Conservation (phyloP, 2,113 vertebrate species). For the Megaceryle torquata region DNA sequence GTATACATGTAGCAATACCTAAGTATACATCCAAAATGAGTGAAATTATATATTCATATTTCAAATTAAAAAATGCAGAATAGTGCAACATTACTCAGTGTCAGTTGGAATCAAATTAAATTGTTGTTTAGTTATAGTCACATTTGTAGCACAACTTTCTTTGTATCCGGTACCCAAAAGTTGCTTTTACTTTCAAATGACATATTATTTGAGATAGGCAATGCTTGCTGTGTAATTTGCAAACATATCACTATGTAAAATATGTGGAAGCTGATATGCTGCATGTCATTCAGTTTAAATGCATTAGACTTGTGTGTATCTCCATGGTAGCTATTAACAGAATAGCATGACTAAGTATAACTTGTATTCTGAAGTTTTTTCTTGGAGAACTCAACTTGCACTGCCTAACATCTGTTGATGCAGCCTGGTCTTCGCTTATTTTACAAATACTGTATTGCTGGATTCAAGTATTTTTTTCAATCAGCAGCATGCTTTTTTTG, state of each 20-base stretch:
- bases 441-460: not conserved
- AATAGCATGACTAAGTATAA: not conserved
- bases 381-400: not conserved
- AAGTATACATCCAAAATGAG: not conserved
- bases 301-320: not conserved
- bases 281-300: not conserved
- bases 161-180: not conserved
- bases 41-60: conserved; percentile 34
- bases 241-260: not conserved
- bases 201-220: not conserved
- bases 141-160: not conserved
- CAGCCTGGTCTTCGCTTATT: not conserved
- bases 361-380: not conserved
- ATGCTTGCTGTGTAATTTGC: not conserved
- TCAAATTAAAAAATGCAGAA: not conserved
- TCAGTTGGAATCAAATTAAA: not conserved
- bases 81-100: not conserved
- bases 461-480: not conserved
- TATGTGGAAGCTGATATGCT: not conserved
- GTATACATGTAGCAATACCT: too few species aligned
- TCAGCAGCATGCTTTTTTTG: not conserved
- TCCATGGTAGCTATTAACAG: not conserved
- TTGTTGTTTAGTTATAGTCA: not conserved
- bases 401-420: not conserved
- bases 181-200: not conserved